These are phyloP conservation scores for Ernsta delagoae DNA, from an alignment of 2,888 invertebrate genomes.

Conservation along the genomic window DNA sequence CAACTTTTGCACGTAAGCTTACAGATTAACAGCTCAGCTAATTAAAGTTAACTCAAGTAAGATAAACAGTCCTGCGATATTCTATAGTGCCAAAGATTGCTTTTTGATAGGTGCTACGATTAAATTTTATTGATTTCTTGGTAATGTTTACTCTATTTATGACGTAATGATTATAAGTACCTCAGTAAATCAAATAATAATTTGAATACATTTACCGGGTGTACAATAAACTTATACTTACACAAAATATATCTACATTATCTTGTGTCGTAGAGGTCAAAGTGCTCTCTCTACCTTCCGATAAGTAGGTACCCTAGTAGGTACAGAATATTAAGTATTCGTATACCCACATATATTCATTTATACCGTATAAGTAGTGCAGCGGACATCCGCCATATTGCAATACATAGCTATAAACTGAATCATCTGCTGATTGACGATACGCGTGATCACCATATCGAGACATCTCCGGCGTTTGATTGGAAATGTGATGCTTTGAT, in stretches of 20 bases:
- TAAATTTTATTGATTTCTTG: no score
- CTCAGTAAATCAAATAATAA: no score
- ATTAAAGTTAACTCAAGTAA: background rate
- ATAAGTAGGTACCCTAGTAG: background rate
- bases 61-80: background rate
- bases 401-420: slow-evolving; percentile 47
- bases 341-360: slow-evolving; percentile 1
- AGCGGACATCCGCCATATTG: slow-evolving; percentile 47
- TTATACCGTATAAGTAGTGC: slow-evolving; percentile 45
- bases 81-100: background rate
- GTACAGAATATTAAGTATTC: slow-evolving; percentile 2
- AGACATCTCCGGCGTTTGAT: slow-evolving; percentile 32
- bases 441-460: slow-evolving; percentile 40
- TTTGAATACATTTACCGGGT: no score
- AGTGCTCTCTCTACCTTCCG: no score
- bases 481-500: slow-evolving; percentile 11
- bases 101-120: no score
- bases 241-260: no score
- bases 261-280: no score
- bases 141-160: no score
- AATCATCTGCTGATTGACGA: slow-evolving; percentile 41
- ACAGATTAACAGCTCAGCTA: background rate
- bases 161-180: no score
- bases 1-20: slow-evolving; percentile 6
- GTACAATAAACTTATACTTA: no score